These are phyloP conservation scores for Todiramphus saurophagus DNA, from an alignment of 2,113 vertebrate species.

Conservation along the genomic window DNA sequence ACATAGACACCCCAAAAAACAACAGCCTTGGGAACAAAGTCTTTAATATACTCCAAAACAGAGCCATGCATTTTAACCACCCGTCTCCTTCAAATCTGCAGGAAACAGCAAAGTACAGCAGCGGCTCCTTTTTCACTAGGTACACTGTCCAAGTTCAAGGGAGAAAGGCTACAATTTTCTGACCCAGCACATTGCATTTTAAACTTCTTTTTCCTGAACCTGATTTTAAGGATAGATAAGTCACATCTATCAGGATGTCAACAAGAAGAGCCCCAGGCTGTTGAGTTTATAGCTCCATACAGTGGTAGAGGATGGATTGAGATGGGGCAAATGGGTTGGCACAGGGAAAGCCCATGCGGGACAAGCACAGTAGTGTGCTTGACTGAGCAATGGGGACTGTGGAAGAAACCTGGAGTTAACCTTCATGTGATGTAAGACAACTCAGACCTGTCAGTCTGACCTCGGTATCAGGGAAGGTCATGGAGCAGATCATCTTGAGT, in stretches of 20 bases:
- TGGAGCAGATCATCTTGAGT: too few relatives aligned
- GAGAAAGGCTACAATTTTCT: conserved; percentile 34
- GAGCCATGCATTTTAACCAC: conserved; percentile 34
- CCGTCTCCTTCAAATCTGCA: too few relatives aligned
- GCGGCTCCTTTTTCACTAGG: neutral
- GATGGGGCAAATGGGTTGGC: accelerated
- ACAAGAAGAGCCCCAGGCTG: neutral
- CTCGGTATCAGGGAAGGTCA: too few relatives aligned
- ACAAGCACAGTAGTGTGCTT: accelerated
- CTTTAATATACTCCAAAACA: neutral
- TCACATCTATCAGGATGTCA: neutral
- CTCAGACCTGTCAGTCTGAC: too few relatives aligned
- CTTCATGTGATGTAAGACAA: neutral
- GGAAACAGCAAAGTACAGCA: too few relatives aligned
- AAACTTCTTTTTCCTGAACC: neutral
- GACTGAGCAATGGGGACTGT: accelerated
- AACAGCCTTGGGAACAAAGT: neutral
- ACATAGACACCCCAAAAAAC: neutral
- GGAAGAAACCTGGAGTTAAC: neutral
- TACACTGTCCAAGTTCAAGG: conserved; percentile 27
- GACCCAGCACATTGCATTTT: conserved; percentile 14
- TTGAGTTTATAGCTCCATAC: neutral
- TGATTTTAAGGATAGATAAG: neutral
- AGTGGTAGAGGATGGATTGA: neutral
- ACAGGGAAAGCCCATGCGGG: neutral